These are phyloP conservation scores for Chymomyza caudatula DNA, from an alignment of 2,888 invertebrate species.

Conservation along the genomic window DNA sequence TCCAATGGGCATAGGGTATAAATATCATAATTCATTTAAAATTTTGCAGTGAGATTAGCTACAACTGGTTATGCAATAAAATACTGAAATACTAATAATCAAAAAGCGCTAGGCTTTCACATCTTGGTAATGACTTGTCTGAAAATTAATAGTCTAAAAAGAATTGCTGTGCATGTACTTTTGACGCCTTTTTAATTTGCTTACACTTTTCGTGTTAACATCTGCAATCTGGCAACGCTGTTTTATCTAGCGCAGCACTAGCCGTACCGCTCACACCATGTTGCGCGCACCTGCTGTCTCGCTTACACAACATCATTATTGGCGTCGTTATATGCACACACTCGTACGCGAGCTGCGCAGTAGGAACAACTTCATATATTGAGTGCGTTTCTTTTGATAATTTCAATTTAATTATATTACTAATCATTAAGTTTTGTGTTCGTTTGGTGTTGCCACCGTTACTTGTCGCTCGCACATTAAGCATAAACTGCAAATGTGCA, in stretches of 20 bases:
- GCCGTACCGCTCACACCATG: conserved; percentile 53
- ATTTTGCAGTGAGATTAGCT: conserved; percentile 14
- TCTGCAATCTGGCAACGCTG: conserved; percentile 41
- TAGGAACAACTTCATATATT: conserved; percentile 57
- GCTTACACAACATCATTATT: conserved; percentile 59
- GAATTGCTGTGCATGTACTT: background rate
- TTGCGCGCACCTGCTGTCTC: conserved; percentile 52
- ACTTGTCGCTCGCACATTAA: conserved; percentile 25
- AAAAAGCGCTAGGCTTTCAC: background rate
- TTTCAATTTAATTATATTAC: conserved; percentile 66
- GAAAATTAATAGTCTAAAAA: background rate
- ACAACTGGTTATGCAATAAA: background rate
- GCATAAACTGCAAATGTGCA: conserved; percentile 36
- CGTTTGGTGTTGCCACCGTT: conserved; percentile 23
- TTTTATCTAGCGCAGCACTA: conserved; percentile 5
- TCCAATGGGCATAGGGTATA: too few species aligned
- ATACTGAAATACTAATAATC: background rate
- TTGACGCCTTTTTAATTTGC: background rate
- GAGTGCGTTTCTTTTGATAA: conserved; percentile 65
- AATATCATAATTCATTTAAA: conserved; percentile 44
- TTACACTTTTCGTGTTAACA: background rate
- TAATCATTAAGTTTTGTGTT: conserved; percentile 63
- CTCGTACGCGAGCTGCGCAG: conserved; percentile 38
- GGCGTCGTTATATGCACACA: conserved; percentile 23
- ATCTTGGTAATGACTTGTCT: background rate